These are phyloP conservation scores for Lasius platythorax DNA, from an alignment of 2,888 invertebrate genomes.

Conservation along the genomic window DNA sequence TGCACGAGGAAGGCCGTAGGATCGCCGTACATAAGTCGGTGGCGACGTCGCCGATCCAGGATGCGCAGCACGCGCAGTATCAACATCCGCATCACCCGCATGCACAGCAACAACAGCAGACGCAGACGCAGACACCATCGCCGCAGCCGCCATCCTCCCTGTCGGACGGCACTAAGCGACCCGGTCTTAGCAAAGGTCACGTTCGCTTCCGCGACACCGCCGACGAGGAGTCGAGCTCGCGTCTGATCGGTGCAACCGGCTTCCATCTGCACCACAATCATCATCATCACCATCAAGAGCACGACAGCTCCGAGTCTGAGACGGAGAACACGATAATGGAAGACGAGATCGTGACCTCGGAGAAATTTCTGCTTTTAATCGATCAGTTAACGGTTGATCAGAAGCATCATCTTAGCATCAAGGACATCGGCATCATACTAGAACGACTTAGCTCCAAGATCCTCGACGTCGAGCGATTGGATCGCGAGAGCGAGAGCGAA, in stretches of 20 bases:
- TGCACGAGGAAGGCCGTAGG: constrained; percentile 96
- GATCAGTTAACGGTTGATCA: constrained; percentile 97
- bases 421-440: constrained; percentile 97
- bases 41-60: constrained; percentile 97
- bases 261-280: constrained; percentile 84
- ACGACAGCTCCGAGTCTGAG: constrained; percentile 96
- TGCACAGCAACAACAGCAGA: constrained; percentile 81
- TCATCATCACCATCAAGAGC: constrained; percentile 87
- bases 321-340: constrained; percentile 97
- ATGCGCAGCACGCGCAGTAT: constrained; percentile 87
- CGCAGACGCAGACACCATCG: constrained; percentile 87
- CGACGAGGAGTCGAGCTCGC: constrained; percentile 86
- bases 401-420: constrained; percentile 96
- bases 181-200: constrained; percentile 91
- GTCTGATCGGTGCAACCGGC: constrained; percentile 57
- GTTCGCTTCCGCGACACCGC: constrained; percentile 95
- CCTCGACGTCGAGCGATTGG: constrained; percentile 96
- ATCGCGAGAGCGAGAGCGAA: constrained; percentile 96
- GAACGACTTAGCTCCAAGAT: constrained; percentile 97
- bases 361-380: constrained; percentile 96
- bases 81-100: constrained; percentile 79
- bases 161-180: constrained; percentile 84
- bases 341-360: constrained; percentile 95
- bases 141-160: constrained; percentile 87
- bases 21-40: constrained; percentile 97